phyloP scores from a whole-genome alignment of 2,113 vertebrate species.

The Ptilorrhoa leucosticta region DNA sequence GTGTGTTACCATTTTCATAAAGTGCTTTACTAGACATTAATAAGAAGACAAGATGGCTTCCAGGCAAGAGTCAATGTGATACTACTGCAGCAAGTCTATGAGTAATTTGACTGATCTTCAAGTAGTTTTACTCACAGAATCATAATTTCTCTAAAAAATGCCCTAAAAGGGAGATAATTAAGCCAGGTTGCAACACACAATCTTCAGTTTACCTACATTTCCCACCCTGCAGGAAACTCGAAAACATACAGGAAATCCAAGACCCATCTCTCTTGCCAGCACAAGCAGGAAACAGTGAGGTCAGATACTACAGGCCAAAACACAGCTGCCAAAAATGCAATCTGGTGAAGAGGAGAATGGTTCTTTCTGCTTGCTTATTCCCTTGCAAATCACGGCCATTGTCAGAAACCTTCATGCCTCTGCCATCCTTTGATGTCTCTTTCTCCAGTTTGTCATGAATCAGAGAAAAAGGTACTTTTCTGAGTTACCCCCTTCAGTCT shows the following conservation, averaged over 20 bases:
- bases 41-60: background rate
- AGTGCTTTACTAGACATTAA: background rate
- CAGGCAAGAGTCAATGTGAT: background rate
- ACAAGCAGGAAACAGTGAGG: background rate
- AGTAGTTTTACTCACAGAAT: background rate
- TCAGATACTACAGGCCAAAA: background rate
- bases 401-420: background rate
- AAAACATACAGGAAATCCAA: background rate
- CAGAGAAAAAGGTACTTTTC: background rate
- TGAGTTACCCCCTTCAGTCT: background rate
- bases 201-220: background rate
- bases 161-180: background rate
- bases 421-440: background rate
- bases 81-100: background rate
- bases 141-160: background rate
- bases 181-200: background rate
- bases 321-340: background rate
- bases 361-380: background rate
- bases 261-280: background rate
- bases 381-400: background rate
- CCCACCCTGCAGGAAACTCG: background rate
- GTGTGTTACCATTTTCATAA: background rate
- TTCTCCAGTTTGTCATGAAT: background rate
- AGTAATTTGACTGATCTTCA: background rate
- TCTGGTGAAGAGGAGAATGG: background rate